Evolutionary conservation across 2,888 invertebrate species (phyloP).

Genomic region (Leptinotarsa haldemani): DNA sequence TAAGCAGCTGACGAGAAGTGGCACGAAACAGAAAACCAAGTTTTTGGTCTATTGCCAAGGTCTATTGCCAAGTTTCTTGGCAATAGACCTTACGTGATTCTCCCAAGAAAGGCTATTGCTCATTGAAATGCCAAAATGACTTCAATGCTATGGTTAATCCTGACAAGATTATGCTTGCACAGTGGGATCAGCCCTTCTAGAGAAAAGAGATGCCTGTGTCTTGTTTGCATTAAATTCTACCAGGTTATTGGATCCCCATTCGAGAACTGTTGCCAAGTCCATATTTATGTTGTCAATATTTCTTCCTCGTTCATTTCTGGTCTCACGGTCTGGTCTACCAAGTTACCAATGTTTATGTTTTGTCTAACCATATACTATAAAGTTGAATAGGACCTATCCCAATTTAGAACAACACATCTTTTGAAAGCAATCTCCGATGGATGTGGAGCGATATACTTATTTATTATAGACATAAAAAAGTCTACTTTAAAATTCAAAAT

Average conservation of each 20-base stretch:
- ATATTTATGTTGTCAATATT: constrained; percentile 17
- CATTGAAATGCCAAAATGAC: constrained; percentile 14
- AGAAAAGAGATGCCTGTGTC: constrained; percentile 2
- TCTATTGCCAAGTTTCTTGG: no score
- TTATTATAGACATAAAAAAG: no score
- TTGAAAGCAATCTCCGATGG: no score
- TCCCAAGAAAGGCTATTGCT: constrained; percentile 21
- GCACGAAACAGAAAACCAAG: constrained; percentile 14
- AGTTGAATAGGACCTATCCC: no score
- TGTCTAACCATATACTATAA: no score
- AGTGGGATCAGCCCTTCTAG: constrained; percentile 16
- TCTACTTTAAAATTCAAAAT: no score
- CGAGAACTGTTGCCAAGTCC: constrained; percentile 20
- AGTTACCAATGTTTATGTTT: no score
- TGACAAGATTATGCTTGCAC: constrained; percentile 17
- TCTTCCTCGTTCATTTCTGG: constrained; percentile 12
- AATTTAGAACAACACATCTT: no score
- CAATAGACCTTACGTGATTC: constrained; percentile 20
- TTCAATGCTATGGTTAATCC: constrained; percentile 11
- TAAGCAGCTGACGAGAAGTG: constrained; percentile 13
- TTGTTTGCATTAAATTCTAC: constrained; percentile 14
- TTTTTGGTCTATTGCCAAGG: neutral
- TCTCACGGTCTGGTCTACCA: neutral
- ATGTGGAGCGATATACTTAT: no score
- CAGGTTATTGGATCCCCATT: constrained; percentile 10